These are phyloP conservation scores for Epinephelus moara DNA, from an alignment of 2,113 vertebrate genomes.

Conservation along the genomic window DNA sequence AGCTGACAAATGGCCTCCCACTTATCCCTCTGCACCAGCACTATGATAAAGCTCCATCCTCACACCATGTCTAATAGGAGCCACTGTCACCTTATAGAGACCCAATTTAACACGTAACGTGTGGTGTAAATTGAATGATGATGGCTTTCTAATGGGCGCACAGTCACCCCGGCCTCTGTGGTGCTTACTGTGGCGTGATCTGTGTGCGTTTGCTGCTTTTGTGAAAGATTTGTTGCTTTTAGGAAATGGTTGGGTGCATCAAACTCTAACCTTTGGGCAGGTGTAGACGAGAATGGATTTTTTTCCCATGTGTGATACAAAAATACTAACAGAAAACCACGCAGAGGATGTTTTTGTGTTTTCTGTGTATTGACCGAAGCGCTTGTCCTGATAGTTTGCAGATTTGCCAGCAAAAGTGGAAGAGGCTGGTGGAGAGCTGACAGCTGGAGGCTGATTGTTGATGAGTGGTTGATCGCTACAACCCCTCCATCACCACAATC, in stretches of 20 bases:
- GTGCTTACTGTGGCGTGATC: background rate
- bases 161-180: background rate
- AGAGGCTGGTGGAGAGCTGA: slow-evolving; percentile 33
- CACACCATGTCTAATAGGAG: slow-evolving; percentile 58
- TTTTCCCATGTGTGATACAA: background rate
- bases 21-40: slow-evolving; percentile 63
- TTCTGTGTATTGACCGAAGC: slow-evolving; percentile 1
- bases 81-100: slow-evolving; percentile 45
- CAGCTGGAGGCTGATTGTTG: slow-evolving; percentile 52
- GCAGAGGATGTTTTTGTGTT: background rate
- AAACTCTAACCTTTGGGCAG: background rate
- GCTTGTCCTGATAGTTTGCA: slow-evolving; percentile 25
- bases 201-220: background rate
- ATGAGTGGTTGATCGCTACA: slow-evolving; percentile 30
- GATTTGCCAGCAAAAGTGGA: slow-evolving; percentile 16
- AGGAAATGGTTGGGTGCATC: background rate
- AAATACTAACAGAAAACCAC: background rate
- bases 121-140: slow-evolving; percentile 49
- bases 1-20: slow-evolving; percentile 75
- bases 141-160: slow-evolving; percentile 30
- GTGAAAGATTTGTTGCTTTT: background rate
- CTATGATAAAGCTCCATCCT: slow-evolving; percentile 59
- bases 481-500: slow-evolving; percentile 5
- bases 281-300: background rate
- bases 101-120: slow-evolving; percentile 40